Evolutionary conservation across 2,113 vertebrate species (phyloP).

Genomic region (Spizaetus ornatus): DNA sequence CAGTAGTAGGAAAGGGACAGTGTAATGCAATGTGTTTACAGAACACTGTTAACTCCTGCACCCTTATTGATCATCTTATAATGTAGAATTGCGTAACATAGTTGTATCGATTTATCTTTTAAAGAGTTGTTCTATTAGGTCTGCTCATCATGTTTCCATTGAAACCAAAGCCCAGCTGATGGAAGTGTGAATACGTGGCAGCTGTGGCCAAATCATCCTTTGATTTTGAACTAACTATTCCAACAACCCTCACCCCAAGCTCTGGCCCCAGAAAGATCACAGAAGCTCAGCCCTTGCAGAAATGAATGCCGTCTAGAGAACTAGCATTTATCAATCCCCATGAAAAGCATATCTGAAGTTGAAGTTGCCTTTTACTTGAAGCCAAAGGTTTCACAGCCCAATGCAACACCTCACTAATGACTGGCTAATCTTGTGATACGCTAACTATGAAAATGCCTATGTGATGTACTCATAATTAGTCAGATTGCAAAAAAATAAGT

Average conservation of each 20-base stretch:
- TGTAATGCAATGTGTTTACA: neutral
- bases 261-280: neutral
- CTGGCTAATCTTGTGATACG: neutral
- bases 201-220: neutral
- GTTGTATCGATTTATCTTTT: neutral
- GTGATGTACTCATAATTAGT: neutral
- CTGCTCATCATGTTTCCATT: neutral
- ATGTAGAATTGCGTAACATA: neutral
- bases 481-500: neutral
- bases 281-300: neutral
- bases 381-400: neutral
- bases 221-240: neutral
- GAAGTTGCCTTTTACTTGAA: neutral
- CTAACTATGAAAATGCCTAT: neutral
- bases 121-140: neutral
- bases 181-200: rapidly evolving
- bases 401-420: neutral
- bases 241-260: neutral
- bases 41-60: neutral
- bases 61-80: neutral
- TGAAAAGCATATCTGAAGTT: neutral
- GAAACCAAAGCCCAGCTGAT: neutral
- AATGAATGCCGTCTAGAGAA: neutral
- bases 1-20: neutral
- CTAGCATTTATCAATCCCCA: neutral